Conservation (phyloP, 2,888 invertebrate genomes). For the Napeogenes sylphis region DNA sequence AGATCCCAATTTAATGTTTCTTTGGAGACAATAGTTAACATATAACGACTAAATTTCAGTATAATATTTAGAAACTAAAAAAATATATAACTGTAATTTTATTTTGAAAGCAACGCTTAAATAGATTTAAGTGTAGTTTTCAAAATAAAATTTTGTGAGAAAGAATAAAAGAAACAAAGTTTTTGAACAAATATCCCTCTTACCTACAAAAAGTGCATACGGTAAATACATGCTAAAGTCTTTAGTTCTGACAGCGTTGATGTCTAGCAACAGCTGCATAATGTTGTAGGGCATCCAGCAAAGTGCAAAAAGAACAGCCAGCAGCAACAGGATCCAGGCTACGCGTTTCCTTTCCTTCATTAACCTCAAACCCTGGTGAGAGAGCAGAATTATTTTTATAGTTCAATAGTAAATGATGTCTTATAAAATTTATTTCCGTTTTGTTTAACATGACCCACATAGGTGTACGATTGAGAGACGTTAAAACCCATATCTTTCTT, state of each 20-base stretch:
- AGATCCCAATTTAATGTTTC: no score
- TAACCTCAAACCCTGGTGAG: constrained; percentile 76
- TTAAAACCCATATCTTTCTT: no score
- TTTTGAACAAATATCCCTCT: constrained; percentile 27
- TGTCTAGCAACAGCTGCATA: constrained; percentile 80
- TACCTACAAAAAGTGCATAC: constrained; percentile 81
- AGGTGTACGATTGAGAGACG: no score
- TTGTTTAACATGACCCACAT: no score
- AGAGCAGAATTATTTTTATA: constrained; percentile 5
- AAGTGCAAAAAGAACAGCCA: constrained; percentile 82
- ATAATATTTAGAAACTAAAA: no score
- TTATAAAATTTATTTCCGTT: no score
- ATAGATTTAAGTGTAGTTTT: no score
- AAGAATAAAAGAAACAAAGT: neutral
- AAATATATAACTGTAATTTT: no score
- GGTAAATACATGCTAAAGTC: constrained; percentile 67
- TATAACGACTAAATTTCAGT: no score
- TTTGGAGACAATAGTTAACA: no score
- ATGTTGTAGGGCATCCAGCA: constrained; percentile 87
- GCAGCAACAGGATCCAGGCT: constrained; percentile 82
- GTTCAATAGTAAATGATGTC: no score
- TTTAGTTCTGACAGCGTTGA: constrained; percentile 61
- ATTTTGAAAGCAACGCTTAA: no score
- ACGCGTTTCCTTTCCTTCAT: constrained; percentile 83
- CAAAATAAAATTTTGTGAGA: neutral